Evolutionary conservation across 1,140 invertebrate genomes (phyloP).

Genomic region (Bactericera cockerelli): DNA sequence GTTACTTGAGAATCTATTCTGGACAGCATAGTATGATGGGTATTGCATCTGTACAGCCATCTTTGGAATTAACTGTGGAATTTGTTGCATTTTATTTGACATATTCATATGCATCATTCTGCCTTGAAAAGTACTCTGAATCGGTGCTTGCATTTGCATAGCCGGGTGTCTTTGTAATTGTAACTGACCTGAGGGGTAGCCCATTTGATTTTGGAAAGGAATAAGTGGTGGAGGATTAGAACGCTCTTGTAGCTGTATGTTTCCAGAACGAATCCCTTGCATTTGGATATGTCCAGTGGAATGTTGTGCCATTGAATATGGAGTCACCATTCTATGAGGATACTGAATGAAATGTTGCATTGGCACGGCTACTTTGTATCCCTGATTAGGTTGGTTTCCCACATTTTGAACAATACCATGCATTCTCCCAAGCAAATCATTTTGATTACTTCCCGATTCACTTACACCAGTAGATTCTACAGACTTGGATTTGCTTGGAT

Average conservation of each 20-base stretch:
- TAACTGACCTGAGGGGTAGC: not conserved
- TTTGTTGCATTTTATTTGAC: not conserved
- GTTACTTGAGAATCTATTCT: not conserved
- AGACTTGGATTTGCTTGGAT: not conserved
- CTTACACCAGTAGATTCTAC: not conserved
- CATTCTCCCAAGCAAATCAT: not conserved
- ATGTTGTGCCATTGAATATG: not conserved
- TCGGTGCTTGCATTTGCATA: not conserved
- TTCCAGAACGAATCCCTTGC: not conserved
- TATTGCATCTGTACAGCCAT: not conserved
- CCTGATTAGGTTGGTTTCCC: not conserved
- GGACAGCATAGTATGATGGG: not conserved
- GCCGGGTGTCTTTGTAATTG: not conserved
- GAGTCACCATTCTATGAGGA: not conserved
- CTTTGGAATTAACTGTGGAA: not conserved
- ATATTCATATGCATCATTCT: slow-evolving; percentile 1
- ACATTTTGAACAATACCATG: not conserved
- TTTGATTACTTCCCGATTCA: not conserved
- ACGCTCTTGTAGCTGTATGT: not conserved
- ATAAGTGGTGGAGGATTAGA: not conserved
- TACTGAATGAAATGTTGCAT: not conserved
- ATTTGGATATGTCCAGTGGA: not conserved
- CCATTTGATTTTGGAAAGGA: slow-evolving; percentile 5
- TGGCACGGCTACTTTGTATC: not conserved
- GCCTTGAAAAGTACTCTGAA: not conserved